phyloP scores from a whole-genome alignment of 2,113 vertebrate species.

The Ammodytes marinus region DNA sequence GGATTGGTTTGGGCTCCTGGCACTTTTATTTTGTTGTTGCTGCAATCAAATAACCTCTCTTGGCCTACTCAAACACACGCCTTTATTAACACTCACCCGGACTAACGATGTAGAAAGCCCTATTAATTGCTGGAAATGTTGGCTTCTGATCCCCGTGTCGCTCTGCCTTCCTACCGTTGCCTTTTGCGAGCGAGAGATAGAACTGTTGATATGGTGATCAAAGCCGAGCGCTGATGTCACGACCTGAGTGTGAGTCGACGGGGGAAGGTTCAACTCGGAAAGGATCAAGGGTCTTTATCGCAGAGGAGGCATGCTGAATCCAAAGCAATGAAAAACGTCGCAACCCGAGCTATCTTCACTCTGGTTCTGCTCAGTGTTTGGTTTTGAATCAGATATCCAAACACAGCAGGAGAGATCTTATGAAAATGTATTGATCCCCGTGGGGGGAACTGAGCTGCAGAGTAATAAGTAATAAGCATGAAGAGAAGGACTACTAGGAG shows the following conservation, averaged over 20 bases:
- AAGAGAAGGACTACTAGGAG: background rate
- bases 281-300: slow-evolving; percentile 59
- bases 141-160: slow-evolving; percentile 9
- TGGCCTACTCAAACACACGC: slow-evolving; percentile 41
- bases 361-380: slow-evolving; percentile 51
- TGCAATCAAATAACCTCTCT: slow-evolving; percentile 73
- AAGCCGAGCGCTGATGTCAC: slow-evolving; percentile 51
- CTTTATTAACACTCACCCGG: slow-evolving; percentile 63
- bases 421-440: slow-evolving; percentile 69
- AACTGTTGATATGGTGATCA: slow-evolving; percentile 62
- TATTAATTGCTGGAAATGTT: slow-evolving; percentile 66
- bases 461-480: slow-evolving; percentile 22
- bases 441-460: slow-evolving; percentile 35
- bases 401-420: slow-evolving; percentile 62
- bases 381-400: slow-evolving; percentile 68
- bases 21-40: slow-evolving; percentile 42
- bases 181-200: slow-evolving; percentile 17
- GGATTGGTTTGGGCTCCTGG: slow-evolving; percentile 56
- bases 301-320: slow-evolving; percentile 48
- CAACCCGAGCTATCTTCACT: slow-evolving; percentile 2
- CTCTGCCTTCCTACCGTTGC: slow-evolving; percentile 29
- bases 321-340: slow-evolving; percentile 21
- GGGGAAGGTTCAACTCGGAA: slow-evolving; percentile 40
- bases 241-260: slow-evolving; percentile 38
- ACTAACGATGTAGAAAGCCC: slow-evolving; percentile 62